phyloP scores from a whole-genome alignment of 2,113 vertebrate species.

The Gorsachius goisagi region DNA sequence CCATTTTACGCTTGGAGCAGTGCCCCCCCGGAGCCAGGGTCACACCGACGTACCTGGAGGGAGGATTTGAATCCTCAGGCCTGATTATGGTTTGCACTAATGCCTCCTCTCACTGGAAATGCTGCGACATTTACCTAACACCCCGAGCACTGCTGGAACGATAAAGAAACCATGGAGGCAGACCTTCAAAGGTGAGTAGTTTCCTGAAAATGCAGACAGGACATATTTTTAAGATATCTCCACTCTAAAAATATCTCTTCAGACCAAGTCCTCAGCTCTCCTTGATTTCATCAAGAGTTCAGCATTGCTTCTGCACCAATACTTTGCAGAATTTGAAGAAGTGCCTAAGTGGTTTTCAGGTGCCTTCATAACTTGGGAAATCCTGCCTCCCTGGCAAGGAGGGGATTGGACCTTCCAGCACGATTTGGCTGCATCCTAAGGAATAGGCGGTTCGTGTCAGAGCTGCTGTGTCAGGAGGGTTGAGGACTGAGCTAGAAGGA shows the following conservation, averaged over 20 bases:
- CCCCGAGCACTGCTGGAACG: neutral
- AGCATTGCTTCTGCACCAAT: neutral
- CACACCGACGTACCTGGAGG: neutral
- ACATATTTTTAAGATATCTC: neutral
- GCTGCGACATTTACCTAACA: neutral
- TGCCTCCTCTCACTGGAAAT: neutral
- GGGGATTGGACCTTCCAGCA: neutral
- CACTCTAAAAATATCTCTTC: neutral
- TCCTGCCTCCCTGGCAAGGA: neutral
- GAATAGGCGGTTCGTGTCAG: neutral
- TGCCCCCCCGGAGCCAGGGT: neutral
- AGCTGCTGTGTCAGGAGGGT: neutral
- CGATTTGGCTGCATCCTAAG: neutral
- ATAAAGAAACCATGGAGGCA: neutral
- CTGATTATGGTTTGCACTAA: slow-evolving; percentile 17
- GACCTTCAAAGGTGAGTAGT: neutral
- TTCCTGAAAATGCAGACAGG: neutral
- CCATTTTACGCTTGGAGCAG: neutral
- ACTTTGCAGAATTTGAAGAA: neutral
- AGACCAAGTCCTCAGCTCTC: neutral
- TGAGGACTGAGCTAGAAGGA: neutral
- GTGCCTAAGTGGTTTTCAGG: neutral
- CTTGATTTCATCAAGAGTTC: neutral
- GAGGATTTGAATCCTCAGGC: neutral
- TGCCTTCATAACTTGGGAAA: neutral